These are phyloP conservation scores for Epinotia demarniana DNA, from an alignment of 2,888 invertebrate species.

Conservation along the genomic window DNA sequence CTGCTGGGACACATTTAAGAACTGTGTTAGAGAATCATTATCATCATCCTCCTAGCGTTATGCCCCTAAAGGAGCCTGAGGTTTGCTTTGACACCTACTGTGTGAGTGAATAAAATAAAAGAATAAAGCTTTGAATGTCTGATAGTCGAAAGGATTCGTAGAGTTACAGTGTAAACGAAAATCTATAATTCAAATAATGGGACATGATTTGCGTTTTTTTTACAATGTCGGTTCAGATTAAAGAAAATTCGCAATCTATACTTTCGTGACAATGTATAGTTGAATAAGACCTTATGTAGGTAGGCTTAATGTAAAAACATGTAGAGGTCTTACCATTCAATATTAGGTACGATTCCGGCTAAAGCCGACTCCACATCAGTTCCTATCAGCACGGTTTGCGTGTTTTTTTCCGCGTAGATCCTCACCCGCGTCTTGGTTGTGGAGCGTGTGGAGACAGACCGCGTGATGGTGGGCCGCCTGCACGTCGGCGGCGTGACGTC, in stretches of 20 bases:
- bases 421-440: conserved; percentile 80
- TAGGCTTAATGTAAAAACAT: not conserved
- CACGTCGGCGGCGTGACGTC: conserved; percentile 70
- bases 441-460: conserved; percentile 73
- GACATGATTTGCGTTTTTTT: too few species aligned
- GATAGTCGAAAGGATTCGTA: too few species aligned
- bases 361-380: conserved; percentile 89
- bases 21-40: not conserved
- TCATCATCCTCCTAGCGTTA: too few species aligned
- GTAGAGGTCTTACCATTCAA: conserved; percentile 67
- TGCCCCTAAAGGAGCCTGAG: too few species aligned
- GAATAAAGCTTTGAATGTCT: too few species aligned
- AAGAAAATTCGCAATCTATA: too few species aligned
- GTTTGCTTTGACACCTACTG: too few species aligned
- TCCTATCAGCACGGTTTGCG: conserved; percentile 91
- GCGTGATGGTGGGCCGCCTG: conserved; percentile 71
- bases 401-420: conserved; percentile 92
- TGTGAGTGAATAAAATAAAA: not conserved
- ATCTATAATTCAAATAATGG: too few species aligned
- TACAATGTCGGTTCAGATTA: too few species aligned
- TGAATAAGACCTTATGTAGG: too few species aligned
- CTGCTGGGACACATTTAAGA: conserved; percentile 55
- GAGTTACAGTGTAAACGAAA: too few species aligned
- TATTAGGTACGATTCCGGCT: conserved; percentile 83
- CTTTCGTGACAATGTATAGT: too few species aligned